Evolutionary conservation across 2,797 vertebrate genomes (phyloP), one percentile per base, ranked within the genome.

Genomic region (Macrochelys suwanniensis): DNA sequence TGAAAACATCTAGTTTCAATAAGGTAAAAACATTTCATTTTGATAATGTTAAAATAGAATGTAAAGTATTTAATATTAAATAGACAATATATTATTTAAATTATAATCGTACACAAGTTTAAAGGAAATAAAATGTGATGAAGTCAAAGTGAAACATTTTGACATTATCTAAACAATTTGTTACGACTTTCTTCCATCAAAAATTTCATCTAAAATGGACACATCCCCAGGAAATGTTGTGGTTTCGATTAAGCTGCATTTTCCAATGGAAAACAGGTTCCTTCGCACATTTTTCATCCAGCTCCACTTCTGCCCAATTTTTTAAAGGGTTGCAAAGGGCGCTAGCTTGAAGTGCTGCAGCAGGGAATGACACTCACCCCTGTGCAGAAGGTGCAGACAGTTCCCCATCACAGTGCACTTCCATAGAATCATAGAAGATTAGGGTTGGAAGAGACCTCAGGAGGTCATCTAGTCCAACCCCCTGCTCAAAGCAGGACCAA

Each of bases 141-240:
- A 68, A 21, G 61, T 65, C 61, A 65, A n/a, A 65, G 19, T 68
- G 65, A 37, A 37, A 37, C n/a, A 68, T 23, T 68, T 37, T 68
- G 17, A 68, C 19, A 5, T 68, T 5, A 68, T 37, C n/a, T 31
- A 59, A 59, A 59, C 26, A 37, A 71, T 71, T n/a, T 23, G 6
- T 47, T 45, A 25, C 4, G 25, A 47, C 12, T 76, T 47, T 76
- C 71, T 28, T 28, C 25, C 42, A 26, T 47, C 71, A 47, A 17
- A 88, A 92, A 0, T 4, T 5, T 19, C 1, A 7, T 1, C 11
- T 13, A 76, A 37, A 79, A 80, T 0, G 9, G 77, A 15, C 2
- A 10, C 0, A 2, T 4, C 5, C 3, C 1, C 0, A 2, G 0
- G 3, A 31, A 77, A 8, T 4, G 0, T 0, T 2, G 0, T 0